Evolutionary conservation across 2,797 vertebrate species (phyloP), one percentile per base, ranked within the genome.

Genomic region (Mormyrus hasselquistii): DNA sequence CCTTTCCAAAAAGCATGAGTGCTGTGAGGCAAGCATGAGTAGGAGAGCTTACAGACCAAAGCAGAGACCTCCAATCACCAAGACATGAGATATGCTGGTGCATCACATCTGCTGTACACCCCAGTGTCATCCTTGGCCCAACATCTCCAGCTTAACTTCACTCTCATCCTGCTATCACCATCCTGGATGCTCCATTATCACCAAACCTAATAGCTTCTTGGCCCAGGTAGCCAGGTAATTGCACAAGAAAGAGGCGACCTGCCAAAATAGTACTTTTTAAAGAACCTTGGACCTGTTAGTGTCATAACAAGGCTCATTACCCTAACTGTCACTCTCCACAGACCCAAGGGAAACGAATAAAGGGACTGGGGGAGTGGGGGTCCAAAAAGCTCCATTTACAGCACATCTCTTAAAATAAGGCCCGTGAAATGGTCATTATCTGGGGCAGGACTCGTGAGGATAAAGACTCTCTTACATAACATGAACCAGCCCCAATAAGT

Each of bases 251-350:
- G 16, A 82, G 41, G 41, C 19, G 4, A 82, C 76, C 76, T 2
- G 1, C 41, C 76, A 47, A 82, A 82, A 82, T 82, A 82, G 47
- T 82, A 82, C 76, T 9, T 82, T n/a, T 82, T n/a, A 82, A 73
- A 47, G 76, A 82, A 82, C 41, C 76, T 82, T n/a, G 19, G 16
- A 82, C 38, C 76, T 82, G 19, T 82, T 82, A 82, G 41, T 22
- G 69, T 82, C 38, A 82, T 82, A 82, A 82, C 76, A 82, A 82
- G 76, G 76, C 16, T 82, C 76, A 47, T 82, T 82, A 82, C 76
- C 19, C 76, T 44, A 47, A 82, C 38, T 38, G 34, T 79, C 41
- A 82, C 19, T 82, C 6, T 19, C 76, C 76, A 47, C 14, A 82
- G 76, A 47, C 47, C 38, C 41, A 47, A 47, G 38, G 19, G 76